These are phyloP conservation scores for Hyppa rectilinea DNA, from an alignment of 2,888 invertebrate species.

Conservation along the genomic window DNA sequence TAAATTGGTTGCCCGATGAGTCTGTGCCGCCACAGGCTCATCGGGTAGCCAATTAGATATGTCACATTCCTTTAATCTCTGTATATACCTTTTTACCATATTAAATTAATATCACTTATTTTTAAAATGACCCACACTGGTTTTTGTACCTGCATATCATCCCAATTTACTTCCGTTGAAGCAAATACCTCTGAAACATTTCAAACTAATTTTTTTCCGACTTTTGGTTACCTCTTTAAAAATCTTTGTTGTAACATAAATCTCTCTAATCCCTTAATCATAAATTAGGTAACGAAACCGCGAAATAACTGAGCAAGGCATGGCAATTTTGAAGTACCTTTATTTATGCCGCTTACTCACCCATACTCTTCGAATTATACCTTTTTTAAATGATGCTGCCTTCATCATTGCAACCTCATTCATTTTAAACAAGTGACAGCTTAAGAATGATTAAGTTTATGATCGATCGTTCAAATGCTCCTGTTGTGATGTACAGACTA, in stretches of 20 bases:
- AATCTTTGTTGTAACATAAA: slow-evolving; percentile 34
- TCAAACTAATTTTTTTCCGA: slow-evolving; percentile 12
- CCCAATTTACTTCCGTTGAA: slow-evolving; percentile 48
- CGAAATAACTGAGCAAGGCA: slow-evolving; percentile 33
- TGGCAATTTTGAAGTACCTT: slow-evolving; percentile 16
- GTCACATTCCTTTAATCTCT: slow-evolving; percentile 10
- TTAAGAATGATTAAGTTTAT: slow-evolving; percentile 17
- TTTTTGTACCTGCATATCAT: slow-evolving; percentile 43
- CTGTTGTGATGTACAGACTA: background rate
- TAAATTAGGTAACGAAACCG: slow-evolving; percentile 41
- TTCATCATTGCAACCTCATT: slow-evolving; percentile 32
- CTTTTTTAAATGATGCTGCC: slow-evolving; percentile 24
- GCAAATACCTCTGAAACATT: slow-evolving; percentile 37
- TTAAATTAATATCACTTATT: slow-evolving; percentile 53
- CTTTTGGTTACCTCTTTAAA: slow-evolving; percentile 17
- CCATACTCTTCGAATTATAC: slow-evolving; percentile 12
- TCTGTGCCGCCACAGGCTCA: background rate
- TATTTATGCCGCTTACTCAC: slow-evolving; percentile 34
- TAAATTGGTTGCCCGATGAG: too few relatives aligned
- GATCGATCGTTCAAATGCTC: slow-evolving; percentile 29
- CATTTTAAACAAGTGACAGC: slow-evolving; percentile 37
- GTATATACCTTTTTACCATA: slow-evolving; percentile 38
- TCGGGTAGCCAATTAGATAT: slow-evolving; percentile 23
- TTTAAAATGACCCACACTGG: slow-evolving; percentile 24
- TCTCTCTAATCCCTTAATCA: slow-evolving; percentile 36